Evolutionary conservation across 2,113 vertebrate species (phyloP), one percentile per base, ranked within the genome.

Genomic region (Ictidomys tridecemlineatus): DNA sequence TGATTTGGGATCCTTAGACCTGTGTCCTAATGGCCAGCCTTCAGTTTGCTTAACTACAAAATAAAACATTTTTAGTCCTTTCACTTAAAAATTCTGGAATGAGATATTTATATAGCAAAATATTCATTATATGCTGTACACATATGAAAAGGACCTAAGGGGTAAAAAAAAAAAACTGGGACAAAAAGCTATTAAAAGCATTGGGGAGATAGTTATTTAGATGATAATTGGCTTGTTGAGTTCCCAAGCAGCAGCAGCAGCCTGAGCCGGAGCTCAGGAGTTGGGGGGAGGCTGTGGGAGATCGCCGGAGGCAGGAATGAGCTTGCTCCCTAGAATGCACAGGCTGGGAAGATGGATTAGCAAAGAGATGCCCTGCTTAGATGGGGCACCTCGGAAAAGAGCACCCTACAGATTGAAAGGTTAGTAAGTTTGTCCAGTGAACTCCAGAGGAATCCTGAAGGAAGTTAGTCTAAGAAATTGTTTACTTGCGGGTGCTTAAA

Each of bases 401-500:
- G 70, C n/a, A 9, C 4, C 4, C 24, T 10, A 9, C 17, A 61
- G 77, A 26, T 17, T 72, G 42, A 4, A 28, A 63, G 48, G 73
- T 12, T 3, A 37, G 58, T 7, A 8, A 84, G 13, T 42, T 73
- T n/a, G n/a, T 61, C 73, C 76, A 85, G 45, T 8, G 70, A 82
- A 79, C 18, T 56, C 80, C 53, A 69, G 65, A 34, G 1, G 2
- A 78, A 34, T 78, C 83, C 51, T 74, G 18, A 30, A 58, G 87
- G 84, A 97, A 80, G 28, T 85, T 30, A 5, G 65, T 85, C 32
- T 61, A 82, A 91, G 70, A 72, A 78, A 87, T 5, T 26, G 30
- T 79, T 97, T 92, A 92, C n/a, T 87, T 73, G 30, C 0, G 67
- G n/a, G 30, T 17, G 2, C 28, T 97, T 91, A 93, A 16, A n/a